Evolutionary conservation across 1,140 invertebrate genomes (phyloP), one percentile per base, ranked within the genome.

Genomic region (Agraylea sexmaculata): DNA sequence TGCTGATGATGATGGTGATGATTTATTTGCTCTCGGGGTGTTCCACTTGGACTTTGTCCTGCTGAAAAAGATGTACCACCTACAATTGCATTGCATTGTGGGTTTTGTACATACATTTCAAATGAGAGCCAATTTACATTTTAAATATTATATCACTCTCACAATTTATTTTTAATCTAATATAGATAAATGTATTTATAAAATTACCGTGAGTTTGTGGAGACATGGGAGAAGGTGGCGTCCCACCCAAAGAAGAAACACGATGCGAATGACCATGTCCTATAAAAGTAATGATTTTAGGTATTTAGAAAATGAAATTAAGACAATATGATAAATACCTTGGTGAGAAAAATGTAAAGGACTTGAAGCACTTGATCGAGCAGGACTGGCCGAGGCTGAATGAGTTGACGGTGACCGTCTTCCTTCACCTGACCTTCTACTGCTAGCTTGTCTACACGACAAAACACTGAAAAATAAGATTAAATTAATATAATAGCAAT

Each of bases 1-100:
- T 67, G 64, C 21, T 66, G 63, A 45, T 67, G 64, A 37, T 64
- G 59, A 3, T 60, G 52, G 4, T 62, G 45, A 1, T 60, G 61
- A 3, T 61, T n/a, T 17, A 34, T 21, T 11, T 38, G 44, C 27
- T 50, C 44, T 22, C 47, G 34, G 2, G 47, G 47, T 16, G 41
- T 43, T n/a, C 40, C 37, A 18, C 44, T 42, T 11, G 48, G 48
- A 35, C 48, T 50, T 31, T 46, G 44, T 2, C 48, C 48, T 7
- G 48, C 48, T 6, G 48, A 50, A 25, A 44, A 28, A 8, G 48
- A 50, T 12, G 48, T 45, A 3, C 35, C 47, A 27, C 43, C 46
- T 35, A 8, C 16, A 6, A 30, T 17, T 17, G 8, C 4, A 32
- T 7, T 32, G 30, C 13, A 6, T 34, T 33, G 5, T 30, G n/a